These are phyloP conservation scores for Myocastor coypus DNA, from an alignment of 2,113 vertebrate species.

Conservation along the genomic window DNA sequence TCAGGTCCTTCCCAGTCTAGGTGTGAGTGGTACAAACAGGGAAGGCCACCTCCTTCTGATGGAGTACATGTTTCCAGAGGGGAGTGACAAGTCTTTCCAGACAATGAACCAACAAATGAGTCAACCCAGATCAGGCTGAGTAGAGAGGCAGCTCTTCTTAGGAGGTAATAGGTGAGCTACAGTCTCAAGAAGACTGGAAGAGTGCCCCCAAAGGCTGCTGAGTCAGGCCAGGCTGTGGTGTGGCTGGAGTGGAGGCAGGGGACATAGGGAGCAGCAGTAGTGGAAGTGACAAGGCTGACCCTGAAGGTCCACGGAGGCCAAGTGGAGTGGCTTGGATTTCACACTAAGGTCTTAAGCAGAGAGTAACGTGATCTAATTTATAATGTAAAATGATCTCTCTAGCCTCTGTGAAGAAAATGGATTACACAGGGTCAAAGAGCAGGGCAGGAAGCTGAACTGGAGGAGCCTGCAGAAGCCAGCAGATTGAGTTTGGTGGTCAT, in stretches of 20 bases:
- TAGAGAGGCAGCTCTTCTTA: neutral
- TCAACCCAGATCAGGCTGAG: neutral
- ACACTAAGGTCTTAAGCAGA: constrained; percentile 28
- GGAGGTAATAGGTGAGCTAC: neutral
- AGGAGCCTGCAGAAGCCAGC: neutral
- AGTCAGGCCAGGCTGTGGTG: neutral
- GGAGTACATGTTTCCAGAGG: neutral
- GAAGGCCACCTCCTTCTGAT: neutral
- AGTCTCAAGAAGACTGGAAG: neutral
- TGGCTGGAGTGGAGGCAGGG: neutral
- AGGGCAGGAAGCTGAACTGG: constrained; percentile 13
- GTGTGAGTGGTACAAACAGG: neutral
- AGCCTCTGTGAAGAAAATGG: constrained; percentile 44
- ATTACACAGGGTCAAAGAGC: constrained; percentile 33
- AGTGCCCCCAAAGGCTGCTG: neutral
- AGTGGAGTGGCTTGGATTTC: constrained; percentile 35
- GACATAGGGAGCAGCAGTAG: neutral
- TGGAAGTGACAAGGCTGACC: neutral
- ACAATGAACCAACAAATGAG: neutral
- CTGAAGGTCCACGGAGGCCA: neutral
- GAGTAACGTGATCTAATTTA: constrained; percentile 46
- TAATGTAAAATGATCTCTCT: constrained; percentile 50
- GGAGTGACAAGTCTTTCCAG: neutral
- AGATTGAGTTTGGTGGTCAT: neutral
- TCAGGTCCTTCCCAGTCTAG: neutral